phyloP scores from a whole-genome alignment of 2,888 invertebrate species.

The Cheilosia scutellata region DNA sequence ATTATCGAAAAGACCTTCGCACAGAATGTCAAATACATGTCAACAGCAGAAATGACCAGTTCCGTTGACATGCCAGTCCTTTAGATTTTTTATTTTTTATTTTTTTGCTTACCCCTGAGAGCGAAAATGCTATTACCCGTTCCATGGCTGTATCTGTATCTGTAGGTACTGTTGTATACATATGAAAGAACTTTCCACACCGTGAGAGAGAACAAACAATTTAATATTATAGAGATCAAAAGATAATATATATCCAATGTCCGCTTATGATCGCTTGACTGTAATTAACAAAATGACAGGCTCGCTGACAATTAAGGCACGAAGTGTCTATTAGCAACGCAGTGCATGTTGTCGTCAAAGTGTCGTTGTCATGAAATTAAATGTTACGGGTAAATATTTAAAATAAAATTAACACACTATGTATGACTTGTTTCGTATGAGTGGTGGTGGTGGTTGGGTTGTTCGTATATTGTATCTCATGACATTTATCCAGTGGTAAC shows the following conservation, averaged over 20 bases:
- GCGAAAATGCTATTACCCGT: conserved; percentile 18
- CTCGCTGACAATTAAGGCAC: conserved; percentile 74
- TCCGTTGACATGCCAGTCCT: conserved; percentile 56
- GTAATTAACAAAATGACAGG: conserved; percentile 74
- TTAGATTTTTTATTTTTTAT: too few relatives aligned
- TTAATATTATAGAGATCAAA: conserved; percentile 64
- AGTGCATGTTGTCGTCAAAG: conserved; percentile 64
- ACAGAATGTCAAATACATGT: conserved; percentile 41
- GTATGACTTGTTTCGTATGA: conserved; percentile 43
- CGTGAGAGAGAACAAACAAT: conserved; percentile 33
- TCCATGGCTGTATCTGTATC: background rate
- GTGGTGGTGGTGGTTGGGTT: conserved; percentile 19
- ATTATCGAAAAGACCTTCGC: conserved; percentile 32
- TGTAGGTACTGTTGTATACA: background rate
- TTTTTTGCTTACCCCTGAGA: conserved; percentile 13
- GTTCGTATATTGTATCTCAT: background rate
- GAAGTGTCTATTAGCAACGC: conserved; percentile 70
- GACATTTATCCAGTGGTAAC: background rate
- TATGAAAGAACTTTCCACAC: background rate
- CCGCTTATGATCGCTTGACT: conserved; percentile 70
- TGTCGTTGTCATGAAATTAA: conserved; percentile 69
- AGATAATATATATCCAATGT: conserved; percentile 63
- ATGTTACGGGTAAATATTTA: conserved; percentile 65
- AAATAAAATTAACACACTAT: conserved; percentile 67
- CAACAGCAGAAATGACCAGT: conserved; percentile 32